Conservation (phyloP, 1,140 invertebrate genomes). For the Brachionus rotundiformis region DNA sequence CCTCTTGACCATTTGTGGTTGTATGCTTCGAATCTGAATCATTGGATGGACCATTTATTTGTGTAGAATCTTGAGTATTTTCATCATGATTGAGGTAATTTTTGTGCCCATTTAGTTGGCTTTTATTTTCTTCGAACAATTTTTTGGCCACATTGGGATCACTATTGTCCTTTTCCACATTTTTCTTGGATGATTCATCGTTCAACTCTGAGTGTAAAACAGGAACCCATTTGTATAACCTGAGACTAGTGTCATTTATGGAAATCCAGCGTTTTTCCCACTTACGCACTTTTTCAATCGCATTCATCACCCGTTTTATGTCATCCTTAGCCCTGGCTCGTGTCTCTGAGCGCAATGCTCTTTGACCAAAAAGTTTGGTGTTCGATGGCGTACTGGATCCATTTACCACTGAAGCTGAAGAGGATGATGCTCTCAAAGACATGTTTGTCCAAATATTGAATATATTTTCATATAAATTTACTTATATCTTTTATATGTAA, state of each 20-base stretch:
- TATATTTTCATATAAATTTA: no score
- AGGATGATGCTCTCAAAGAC: slow-evolving; percentile 29
- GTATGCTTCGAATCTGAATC: slow-evolving; percentile 1
- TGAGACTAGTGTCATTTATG: slow-evolving; percentile 94
- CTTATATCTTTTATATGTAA: no score
- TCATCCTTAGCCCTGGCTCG: slow-evolving; percentile 96
- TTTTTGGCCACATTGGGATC: slow-evolving; percentile 17
- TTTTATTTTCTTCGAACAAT: neutral
- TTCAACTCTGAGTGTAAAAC: slow-evolving; percentile 56
- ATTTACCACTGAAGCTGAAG: slow-evolving; percentile 14
- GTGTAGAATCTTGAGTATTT: slow-evolving; percentile 44
- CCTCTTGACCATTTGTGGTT: neutral
- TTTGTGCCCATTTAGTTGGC: neutral
- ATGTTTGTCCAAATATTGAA: neutral
- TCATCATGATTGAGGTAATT: slow-evolving; percentile 49
- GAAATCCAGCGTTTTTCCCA: slow-evolving; percentile 99
- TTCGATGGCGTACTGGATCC: slow-evolving; percentile 27
- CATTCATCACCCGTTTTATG: slow-evolving; percentile 96
- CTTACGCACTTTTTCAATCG: slow-evolving; percentile 94
- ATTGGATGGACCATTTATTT: neutral
- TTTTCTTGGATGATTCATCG: neutral
- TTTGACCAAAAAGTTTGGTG: slow-evolving; percentile 55
- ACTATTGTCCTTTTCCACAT: neutral
- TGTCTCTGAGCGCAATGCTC: slow-evolving; percentile 89
- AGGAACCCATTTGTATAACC: slow-evolving; percentile 97